A percentile compares a stretch with the other conserved stretches of the same genome.
These are phyloP conservation scores for Plebejus anna DNA, from an alignment of 2,888 invertebrate species.

Conservation along the genomic window DNA sequence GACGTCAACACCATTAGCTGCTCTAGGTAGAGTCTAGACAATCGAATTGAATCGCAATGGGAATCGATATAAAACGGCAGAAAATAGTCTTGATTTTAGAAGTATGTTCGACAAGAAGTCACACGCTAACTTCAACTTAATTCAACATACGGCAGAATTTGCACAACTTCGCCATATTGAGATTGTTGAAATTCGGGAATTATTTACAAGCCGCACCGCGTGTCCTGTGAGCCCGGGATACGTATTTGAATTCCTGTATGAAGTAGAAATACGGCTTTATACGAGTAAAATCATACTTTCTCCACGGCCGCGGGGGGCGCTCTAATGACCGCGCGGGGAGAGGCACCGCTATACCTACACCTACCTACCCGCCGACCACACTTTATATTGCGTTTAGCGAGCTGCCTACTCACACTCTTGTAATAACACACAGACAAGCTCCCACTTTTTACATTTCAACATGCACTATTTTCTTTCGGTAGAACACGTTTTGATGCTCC, in stretches of 20 bases:
- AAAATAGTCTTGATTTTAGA: not conserved
- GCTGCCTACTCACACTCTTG: constrained; percentile 71
- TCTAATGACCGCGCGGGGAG: constrained; percentile 80
- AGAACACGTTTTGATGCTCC: constrained; percentile 34
- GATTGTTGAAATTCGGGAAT: constrained; percentile 74
- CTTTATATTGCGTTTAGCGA: constrained; percentile 76
- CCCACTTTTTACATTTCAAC: constrained; percentile 67
- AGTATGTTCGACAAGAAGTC: not conserved
- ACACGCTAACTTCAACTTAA: constrained; percentile 10
- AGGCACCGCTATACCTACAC: constrained; percentile 54
- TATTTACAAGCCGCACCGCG: constrained; percentile 72
- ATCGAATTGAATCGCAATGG: too few relatives aligned
- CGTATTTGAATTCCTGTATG: constrained; percentile 79
- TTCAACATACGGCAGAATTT: constrained; percentile 47
- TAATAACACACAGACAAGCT: constrained; percentile 55
- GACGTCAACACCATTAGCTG: not conserved
- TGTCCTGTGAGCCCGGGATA: constrained; percentile 73
- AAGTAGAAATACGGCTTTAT: constrained; percentile 80
- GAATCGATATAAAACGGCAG: too few relatives aligned
- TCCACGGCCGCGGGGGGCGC: constrained; percentile 66
- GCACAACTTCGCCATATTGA: constrained; percentile 62
- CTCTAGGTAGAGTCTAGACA: not conserved
- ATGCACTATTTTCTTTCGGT: constrained; percentile 73
- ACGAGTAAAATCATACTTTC: constrained; percentile 80
- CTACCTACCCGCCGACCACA: constrained; percentile 56